phyloP scores from a whole-genome alignment of 2,113 vertebrate species.

The Crotalus helleri region DNA sequence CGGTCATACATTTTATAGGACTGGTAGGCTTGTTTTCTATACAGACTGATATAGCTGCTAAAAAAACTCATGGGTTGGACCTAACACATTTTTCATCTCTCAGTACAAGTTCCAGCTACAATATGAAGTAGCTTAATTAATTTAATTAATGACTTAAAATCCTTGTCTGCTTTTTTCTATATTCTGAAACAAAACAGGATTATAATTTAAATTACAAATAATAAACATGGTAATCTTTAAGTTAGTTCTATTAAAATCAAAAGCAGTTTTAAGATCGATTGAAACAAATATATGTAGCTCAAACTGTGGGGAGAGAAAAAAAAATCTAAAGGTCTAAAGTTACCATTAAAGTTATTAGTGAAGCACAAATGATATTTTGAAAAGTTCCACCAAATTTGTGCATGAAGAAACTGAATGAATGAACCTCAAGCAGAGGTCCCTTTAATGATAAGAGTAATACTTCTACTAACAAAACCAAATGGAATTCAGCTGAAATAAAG shows the following conservation, averaged over 20 bases:
- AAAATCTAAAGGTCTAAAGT: neutral
- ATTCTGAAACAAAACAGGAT: neutral
- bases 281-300: neutral
- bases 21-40: neutral
- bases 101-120: neutral
- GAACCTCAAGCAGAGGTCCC: neutral
- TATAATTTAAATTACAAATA: neutral
- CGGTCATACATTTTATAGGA: neutral
- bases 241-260: neutral
- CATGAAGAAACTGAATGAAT: neutral
- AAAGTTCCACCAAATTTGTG: neutral
- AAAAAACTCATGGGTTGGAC: neutral
- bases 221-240: neutral
- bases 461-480: neutral
- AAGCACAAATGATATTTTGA: neutral
- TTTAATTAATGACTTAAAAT: neutral
- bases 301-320: neutral
- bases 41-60: neutral
- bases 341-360: neutral
- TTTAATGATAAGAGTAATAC: neutral
- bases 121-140: neutral
- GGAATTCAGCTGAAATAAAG: neutral
- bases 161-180: neutral
- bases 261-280: neutral
- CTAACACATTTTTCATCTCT: neutral